phyloP scores from a whole-genome alignment of 30 jellyfish, hydroid and myxozoan species.

The Pseudorhiza aurosa region DNA sequence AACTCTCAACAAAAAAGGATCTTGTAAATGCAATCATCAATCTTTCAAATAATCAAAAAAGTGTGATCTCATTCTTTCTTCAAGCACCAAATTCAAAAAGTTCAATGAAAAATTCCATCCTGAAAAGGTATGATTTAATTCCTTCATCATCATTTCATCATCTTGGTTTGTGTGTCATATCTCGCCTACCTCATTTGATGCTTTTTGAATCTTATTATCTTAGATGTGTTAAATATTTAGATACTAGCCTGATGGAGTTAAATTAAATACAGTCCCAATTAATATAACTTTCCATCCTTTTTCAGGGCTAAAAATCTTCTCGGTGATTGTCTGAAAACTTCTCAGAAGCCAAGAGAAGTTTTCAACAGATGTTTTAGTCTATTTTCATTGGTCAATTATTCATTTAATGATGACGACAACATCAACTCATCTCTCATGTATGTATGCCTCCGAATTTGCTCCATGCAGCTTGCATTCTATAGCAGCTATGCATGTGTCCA shows the following conservation, averaged over 20 bases:
- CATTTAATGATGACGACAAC: slow-evolving; percentile 55
- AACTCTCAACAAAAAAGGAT: slow-evolving; percentile 49
- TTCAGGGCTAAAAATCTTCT: slow-evolving; percentile 58
- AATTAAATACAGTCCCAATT: too few species aligned
- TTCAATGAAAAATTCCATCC: slow-evolving; percentile 13
- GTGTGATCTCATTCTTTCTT: slow-evolving; percentile 2
- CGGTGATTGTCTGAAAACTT: slow-evolving; percentile 69
- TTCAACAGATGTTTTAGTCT: slow-evolving; percentile 63
- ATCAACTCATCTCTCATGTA: slow-evolving; percentile 66
- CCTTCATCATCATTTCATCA: too few species aligned
- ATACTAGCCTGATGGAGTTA: too few species aligned
- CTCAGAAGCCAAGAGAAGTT: slow-evolving; percentile 44
- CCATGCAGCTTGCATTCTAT: too few species aligned
- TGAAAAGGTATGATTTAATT: not conserved
- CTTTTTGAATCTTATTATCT: too few species aligned
- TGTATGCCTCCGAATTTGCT: too few species aligned
- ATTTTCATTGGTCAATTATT: slow-evolving; percentile 50
- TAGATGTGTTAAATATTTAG: too few species aligned
- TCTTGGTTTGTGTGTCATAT: too few species aligned
- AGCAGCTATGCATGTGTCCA: too few species aligned
- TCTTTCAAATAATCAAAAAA: slow-evolving; percentile 34
- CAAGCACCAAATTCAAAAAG: slow-evolving; percentile 1
- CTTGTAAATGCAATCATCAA: slow-evolving; percentile 33
- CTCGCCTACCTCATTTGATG: too few species aligned
- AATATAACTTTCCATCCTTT: not conserved